Evolutionary conservation across 2,888 invertebrate species (phyloP), one percentile per base, ranked within the genome.

Genomic region (Philonicus albiceps): DNA sequence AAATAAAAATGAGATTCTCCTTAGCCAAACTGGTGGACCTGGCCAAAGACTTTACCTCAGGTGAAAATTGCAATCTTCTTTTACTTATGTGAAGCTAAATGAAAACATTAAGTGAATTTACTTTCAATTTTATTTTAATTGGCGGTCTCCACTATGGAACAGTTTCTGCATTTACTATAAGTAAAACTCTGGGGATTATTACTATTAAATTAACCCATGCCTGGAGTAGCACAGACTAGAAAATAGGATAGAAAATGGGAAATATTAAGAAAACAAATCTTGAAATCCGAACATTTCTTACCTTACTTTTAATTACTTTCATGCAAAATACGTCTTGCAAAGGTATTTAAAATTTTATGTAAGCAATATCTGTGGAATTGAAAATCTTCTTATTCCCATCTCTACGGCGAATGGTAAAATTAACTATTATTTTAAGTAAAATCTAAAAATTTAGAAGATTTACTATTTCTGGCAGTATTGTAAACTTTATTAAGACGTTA

Each of bases 1-100:
- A 76, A 76, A 76, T 76, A 76, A 76, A 76, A 76, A 76, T 76
- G 76, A 76, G 76, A 37, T 76, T 40, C 40, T 4, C 22, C 2
- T 19, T 19, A 22, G 3, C 22, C n/a, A 76, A 76, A 22, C 19
- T n/a, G 40, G 19, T 22, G 34, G 31, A 13, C 37, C 37, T 76
- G 76, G 40, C 34, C 76, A 76, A n/a, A 76, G 40, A 76, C 74
- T 76, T 76, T 43, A 74, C 16, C 74, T 27, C 64, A 74, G 74
- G 74, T 74, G 74, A 34, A 74, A 76, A 76, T 43, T 76, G 34
- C 40, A 34, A 37, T 76, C 3, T 37, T 76, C 22, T 43, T 34
- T 37, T 40, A 8, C 40, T 76, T 34, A 34, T 74, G 16, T 31
- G 34, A 34, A 31, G 34, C 31, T 1, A 5, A 74, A 31, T 34